Evolutionary conservation across 2,797 vertebrate genomes (phyloP).

Genomic region (Pseudochirops cupreus): DNA sequence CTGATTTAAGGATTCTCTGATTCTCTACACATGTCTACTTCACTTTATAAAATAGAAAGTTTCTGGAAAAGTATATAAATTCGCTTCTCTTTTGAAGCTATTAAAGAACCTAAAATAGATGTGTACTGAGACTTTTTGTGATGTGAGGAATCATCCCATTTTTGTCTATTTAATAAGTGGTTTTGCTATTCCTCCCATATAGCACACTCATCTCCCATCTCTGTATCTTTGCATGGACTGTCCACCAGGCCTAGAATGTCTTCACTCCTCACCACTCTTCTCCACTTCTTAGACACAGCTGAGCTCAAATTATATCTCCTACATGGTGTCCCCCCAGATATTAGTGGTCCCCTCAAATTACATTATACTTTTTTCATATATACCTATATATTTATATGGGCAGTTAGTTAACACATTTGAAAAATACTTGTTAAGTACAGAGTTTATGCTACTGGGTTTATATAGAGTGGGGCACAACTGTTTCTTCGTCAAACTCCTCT

Average conservation of each 20-base stretch:
- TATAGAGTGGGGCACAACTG: background rate
- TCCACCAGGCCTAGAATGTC: background rate
- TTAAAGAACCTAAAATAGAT: background rate
- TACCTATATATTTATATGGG: background rate
- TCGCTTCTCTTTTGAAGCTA: background rate
- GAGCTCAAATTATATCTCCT: background rate
- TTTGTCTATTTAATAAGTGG: background rate
- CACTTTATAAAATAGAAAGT: background rate
- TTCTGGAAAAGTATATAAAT: background rate
- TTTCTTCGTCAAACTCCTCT: background rate
- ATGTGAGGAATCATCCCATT: conserved; percentile 24
- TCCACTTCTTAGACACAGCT: background rate
- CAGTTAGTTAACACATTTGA: background rate
- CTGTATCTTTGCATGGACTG: background rate
- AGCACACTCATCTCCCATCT: background rate
- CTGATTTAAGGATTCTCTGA: background rate
- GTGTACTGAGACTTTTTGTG: background rate
- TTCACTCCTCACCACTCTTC: background rate
- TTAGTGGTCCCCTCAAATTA: background rate
- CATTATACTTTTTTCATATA: background rate
- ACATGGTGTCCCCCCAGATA: background rate
- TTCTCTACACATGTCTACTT: background rate
- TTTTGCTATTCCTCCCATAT: background rate
- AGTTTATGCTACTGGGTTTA: background rate
- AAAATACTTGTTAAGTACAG: background rate